Evolutionary conservation across 2,113 vertebrate genomes (phyloP), one percentile per base, ranked within the genome.

Genomic region (Hippocampus barbouri): DNA sequence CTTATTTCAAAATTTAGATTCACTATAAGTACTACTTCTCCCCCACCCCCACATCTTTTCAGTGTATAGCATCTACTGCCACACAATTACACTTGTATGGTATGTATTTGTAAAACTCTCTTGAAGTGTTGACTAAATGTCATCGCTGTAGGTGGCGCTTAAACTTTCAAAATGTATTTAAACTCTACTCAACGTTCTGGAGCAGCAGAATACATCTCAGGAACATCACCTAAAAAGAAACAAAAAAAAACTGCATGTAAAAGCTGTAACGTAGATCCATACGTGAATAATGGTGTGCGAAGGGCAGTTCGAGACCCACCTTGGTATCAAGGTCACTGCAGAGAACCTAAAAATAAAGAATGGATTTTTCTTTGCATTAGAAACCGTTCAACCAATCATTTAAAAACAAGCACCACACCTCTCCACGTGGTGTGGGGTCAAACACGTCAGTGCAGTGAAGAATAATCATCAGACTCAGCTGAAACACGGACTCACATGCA

Each of bases 401-500:
- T 38, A n/a, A 54, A 68, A 21, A 40, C 8, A 8, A 38, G 4
- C 3, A 20, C 27, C 9, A 20, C 27, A 51, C 18, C 2, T 4
- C 27, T 4, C 27, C 21, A 21, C 7, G 27, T 0, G 5, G 15
- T 1, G 2, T 5, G 0, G 0, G 0, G 74, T 78, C 85, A 89
- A 87, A 89, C 84, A 83, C 65, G 57, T 93, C 92, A 93, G 92
- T 67, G 90, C 89, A 89, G 89, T 91, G 68, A 83, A 78, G 63
- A 45, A 61, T 89, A 91, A 92, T 92, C 91, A 92, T 66, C 27
- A 79, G 78, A 8, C 81, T 90, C 85, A 92, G 87, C 70, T 91
- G 91, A 92, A 92, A 92, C 91, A 92, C 91, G 91, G 89, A 92
- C 88, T 87, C 79, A 88, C 86, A 79, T 88, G 90, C 90, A 91